Conservation (phyloP, 1,140 invertebrate genomes). For the Heterodera schachtii region DNA sequence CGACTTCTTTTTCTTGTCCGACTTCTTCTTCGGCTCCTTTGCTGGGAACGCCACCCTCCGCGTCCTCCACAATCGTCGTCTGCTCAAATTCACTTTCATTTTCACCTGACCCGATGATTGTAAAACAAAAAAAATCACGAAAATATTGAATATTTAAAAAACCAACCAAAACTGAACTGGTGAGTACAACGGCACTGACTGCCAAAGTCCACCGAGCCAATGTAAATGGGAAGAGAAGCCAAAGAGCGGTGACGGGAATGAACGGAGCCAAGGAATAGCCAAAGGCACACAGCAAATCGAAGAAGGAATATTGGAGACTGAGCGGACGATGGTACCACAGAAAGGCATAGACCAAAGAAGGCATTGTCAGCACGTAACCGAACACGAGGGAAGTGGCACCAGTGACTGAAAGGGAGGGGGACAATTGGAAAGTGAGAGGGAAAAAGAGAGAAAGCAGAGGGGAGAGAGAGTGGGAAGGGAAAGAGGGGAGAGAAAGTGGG, state of each 20-base stretch:
- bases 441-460: background rate
- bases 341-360: conserved; percentile 79
- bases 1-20: too few relatives aligned
- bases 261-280: conserved; percentile 79
- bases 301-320: conserved; percentile 72
- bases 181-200: conserved; percentile 75
- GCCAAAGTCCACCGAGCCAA: conserved; percentile 86
- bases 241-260: conserved; percentile 69
- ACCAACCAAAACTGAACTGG: conserved; percentile 77
- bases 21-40: too few relatives aligned
- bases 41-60: too few relatives aligned
- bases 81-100: too few relatives aligned
- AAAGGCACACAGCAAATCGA: conserved; percentile 85
- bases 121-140: too few relatives aligned
- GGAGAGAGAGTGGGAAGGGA: too few relatives aligned
- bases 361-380: conserved; percentile 84
- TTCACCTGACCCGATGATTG: too few relatives aligned
- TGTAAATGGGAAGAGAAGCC: conserved; percentile 81
- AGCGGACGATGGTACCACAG: conserved; percentile 79
- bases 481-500: conserved; percentile 48
- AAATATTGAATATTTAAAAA: too few relatives aligned
- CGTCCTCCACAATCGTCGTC: too few relatives aligned
- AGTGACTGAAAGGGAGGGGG: conserved; percentile 73
- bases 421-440: conserved; percentile 9
- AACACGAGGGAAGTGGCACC: conserved; percentile 86